Evolutionary conservation across 2,113 vertebrate genomes (phyloP), one percentile per base, ranked within the genome.

Genomic region (Protobothrops flavoviridis): DNA sequence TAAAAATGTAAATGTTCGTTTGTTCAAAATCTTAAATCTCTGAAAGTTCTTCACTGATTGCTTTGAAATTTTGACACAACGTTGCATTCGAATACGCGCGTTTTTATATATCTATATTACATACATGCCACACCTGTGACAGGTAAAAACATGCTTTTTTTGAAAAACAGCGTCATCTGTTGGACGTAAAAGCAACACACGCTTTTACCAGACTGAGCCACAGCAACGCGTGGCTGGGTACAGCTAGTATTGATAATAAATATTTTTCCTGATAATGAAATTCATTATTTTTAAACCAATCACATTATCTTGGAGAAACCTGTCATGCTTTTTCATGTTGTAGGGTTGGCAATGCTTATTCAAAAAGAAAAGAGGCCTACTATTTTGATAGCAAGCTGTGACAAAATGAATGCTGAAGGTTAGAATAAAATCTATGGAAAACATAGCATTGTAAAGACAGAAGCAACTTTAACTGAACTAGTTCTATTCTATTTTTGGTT

Each of bases 401-500:
- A 92, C 24, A 89, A 39, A 12, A 1, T 10, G 20, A 93, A 39
- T 20, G 56, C 3, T 93, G 7, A 17, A 39, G 2, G 13, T 59
- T 26, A 24, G 0, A 0, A 1, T 43, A 21, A 53, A 91, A 94
- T 94, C 90, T 4, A 93, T 91, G 88, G 23, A 93, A 95, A 96
- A 91, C 29, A 0, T 0, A 52, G 87, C 91, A 39, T 21, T 50
- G 13, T 56, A 7, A 56, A 55, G 13, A 48, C 93, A 93, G 33
- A 24, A 81, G 50, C 20, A 94, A 55, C 87, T 92, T 94, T 92
- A 11, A 87, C 3, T 39, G 50, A 4, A 0, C 57, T 3, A 93
- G 61, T 39, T 90, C 91, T 69, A 50, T 85, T 13, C 87, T 91
- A 87, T 85, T 90, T 89, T 93, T 90, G 61, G 88, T 24, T 57